These are phyloP conservation scores for Nerophis ophidion DNA, from an alignment of 2,113 vertebrate species.

Conservation along the genomic window DNA sequence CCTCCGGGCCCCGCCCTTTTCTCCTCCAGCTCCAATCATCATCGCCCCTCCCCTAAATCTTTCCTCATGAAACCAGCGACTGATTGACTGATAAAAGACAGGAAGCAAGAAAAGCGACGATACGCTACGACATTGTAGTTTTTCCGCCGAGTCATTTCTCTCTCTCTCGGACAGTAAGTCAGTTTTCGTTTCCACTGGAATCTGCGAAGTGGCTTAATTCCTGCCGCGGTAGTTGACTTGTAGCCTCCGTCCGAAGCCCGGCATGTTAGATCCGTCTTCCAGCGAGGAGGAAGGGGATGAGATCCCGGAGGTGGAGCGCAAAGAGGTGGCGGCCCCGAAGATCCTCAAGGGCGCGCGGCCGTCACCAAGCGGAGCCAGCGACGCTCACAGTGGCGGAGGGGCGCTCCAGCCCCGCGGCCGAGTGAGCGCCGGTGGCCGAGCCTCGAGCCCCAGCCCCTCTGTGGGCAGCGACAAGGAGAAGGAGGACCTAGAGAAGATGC, in stretches of 20 bases:
- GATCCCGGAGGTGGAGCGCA: constrained; percentile 80
- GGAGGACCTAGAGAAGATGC: constrained; percentile 91
- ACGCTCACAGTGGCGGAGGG: constrained; percentile 59
- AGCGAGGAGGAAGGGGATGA: constrained; percentile 92
- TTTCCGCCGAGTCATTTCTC: constrained; percentile 49
- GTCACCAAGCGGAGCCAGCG: constrained; percentile 70
- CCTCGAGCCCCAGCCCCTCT: constrained; percentile 82
- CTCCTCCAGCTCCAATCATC: constrained; percentile 14
- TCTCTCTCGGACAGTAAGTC: constrained; percentile 21
- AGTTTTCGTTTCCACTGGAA: constrained; percentile 10
- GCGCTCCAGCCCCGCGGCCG: constrained; percentile 70
- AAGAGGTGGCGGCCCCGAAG: constrained; percentile 77
- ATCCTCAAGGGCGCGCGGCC: constrained; percentile 69
- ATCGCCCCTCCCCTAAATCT: constrained; percentile 50
- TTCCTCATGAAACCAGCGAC: constrained; percentile 47
- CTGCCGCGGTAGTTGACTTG: constrained; percentile 17
- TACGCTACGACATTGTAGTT: constrained; percentile 41
- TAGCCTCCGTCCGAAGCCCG: constrained; percentile 10
- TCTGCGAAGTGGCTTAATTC: constrained; percentile 6
- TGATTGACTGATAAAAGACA: constrained; percentile 67
- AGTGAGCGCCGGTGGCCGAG: constrained; percentile 64
- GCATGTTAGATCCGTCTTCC: constrained; percentile 92
- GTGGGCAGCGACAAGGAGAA: constrained; percentile 92
- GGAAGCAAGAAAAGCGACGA: constrained; percentile 43
- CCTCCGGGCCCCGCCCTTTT: constrained; percentile 49